A percentile compares a stretch with the other conserved stretches of the same genome.
These are phyloP conservation scores for Netelia inedita DNA, from an alignment of 2,888 invertebrate genomes.

Conservation along the genomic window DNA sequence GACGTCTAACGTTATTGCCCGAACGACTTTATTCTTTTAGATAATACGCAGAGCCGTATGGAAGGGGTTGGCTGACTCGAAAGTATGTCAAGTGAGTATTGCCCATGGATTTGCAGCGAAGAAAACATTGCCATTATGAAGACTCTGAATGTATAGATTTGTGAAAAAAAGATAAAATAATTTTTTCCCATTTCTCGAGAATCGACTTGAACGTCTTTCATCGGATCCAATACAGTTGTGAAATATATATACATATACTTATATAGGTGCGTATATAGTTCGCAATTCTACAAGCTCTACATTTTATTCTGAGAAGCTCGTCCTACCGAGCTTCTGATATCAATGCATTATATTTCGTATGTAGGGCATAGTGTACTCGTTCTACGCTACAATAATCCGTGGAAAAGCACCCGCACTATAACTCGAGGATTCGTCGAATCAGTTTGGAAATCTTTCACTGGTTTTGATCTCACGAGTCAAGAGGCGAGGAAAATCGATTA, in stretches of 20 bases:
- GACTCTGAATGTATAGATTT: background rate
- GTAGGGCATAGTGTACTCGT: slow-evolving; percentile 33
- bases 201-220: slow-evolving; percentile 27
- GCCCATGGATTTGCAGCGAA: background rate
- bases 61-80: slow-evolving; percentile 3
- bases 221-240: slow-evolving; percentile 17
- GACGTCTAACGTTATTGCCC: background rate
- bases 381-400: slow-evolving; percentile 27
- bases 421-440: slow-evolving; percentile 6
- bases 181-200: slow-evolving; percentile 10
- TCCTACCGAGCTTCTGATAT: slow-evolving; percentile 1
- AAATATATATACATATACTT: background rate
- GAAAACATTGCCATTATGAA: background rate
- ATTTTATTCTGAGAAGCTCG: slow-evolving; percentile 38
- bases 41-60: background rate
- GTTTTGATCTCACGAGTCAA: background rate
- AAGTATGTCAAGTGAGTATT: slow-evolving; percentile 38
- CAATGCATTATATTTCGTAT: slow-evolving; percentile 47
- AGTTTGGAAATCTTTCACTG: background rate
- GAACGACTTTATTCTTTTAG: slow-evolving; percentile 11
- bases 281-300: slow-evolving; percentile 26
- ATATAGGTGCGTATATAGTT: background rate
- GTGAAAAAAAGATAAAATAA: slow-evolving; percentile 5
- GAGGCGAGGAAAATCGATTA: background rate
- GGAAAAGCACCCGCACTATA: slow-evolving; percentile 20